A percentile compares a stretch with the other conserved stretches of the same genome.
Conservation (phyloP, 2,797 vertebrate species). For the Crocodylus rhombifer region DNA sequence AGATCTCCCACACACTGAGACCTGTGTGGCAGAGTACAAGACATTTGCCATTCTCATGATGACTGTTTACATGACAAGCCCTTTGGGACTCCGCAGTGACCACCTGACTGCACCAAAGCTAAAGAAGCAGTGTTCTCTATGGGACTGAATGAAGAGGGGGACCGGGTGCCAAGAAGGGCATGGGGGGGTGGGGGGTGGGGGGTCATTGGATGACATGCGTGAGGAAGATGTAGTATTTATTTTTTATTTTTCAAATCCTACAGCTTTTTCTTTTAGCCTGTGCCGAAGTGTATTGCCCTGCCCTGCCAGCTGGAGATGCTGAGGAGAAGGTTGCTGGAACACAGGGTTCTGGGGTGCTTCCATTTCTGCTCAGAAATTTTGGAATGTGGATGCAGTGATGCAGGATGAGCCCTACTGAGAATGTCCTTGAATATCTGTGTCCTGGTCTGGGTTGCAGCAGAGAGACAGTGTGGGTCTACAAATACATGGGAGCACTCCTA, state of each 20-base stretch:
- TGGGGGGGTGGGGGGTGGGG: not conserved
- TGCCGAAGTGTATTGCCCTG: not conserved
- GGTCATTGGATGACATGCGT: not conserved
- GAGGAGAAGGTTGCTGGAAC: not conserved
- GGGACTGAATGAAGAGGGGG: not conserved
- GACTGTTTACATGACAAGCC: conserved; percentile 48
- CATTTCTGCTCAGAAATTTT: not conserved
- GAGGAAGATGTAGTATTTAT: conserved; percentile 59
- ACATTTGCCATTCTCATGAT: not conserved
- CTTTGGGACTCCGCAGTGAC: conserved; percentile 51
- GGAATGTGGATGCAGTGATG: not conserved
- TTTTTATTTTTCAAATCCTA: conserved; percentile 25
- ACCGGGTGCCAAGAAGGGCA: not conserved
- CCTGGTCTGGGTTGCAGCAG: not conserved
- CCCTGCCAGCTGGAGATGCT: fast-evolving
- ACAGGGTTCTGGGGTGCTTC: not conserved
- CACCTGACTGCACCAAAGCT: not conserved
- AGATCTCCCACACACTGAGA: not conserved
- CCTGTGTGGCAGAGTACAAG: conserved; percentile 12
- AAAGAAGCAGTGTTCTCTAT: conserved; percentile 46
- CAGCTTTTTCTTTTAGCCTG: conserved; percentile 22
- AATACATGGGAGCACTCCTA: not conserved
- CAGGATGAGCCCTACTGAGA: not conserved
- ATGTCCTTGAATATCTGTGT: not conserved
- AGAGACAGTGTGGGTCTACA: not conserved